A percentile compares a stretch with the other conserved stretches of the same genome.
phyloP scores from a whole-genome alignment of 2,888 invertebrate species.

The Ochropleura leucogaster region DNA sequence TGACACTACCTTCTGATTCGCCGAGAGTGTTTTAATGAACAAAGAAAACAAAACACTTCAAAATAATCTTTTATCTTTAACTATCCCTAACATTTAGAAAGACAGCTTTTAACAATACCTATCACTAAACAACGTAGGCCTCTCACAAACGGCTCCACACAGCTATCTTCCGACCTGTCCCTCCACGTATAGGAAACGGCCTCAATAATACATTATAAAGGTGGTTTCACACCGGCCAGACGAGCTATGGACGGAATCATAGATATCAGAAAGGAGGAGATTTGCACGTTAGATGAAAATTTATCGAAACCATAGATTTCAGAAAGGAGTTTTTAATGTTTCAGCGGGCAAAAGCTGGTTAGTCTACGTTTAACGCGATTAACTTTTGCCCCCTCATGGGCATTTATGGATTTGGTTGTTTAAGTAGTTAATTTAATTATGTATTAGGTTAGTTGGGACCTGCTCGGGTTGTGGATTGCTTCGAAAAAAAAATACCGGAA shows the following conservation, averaged over 20 bases:
- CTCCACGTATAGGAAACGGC: constrained; percentile 36
- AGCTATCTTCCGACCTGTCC: constrained; percentile 30
- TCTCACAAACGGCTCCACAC: constrained; percentile 19
- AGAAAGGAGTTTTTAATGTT: neutral
- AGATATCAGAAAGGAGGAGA: no score
- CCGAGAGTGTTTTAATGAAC: no score
- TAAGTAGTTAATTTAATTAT: constrained; percentile 49
- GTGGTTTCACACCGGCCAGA: neutral
- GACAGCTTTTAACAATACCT: constrained; percentile 23
- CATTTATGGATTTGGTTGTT: constrained; percentile 26
- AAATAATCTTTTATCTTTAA: neutral
- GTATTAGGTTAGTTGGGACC: no score
- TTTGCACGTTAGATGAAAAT: no score
- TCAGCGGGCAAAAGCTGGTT: neutral
- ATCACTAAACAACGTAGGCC: constrained; percentile 24
- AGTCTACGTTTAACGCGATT: constrained; percentile 35
- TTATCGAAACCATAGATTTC: no score
- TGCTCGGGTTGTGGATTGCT: no score
- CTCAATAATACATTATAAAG: constrained; percentile 42
- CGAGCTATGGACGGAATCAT: neutral
- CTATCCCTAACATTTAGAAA: neutral
- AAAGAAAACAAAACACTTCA: neutral
- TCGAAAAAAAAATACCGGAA: no score
- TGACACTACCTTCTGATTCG: no score
- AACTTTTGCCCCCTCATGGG: constrained; percentile 10